phyloP scores from a whole-genome alignment of 1,140 invertebrate species.

The Harpegnathos saltator region DNA sequence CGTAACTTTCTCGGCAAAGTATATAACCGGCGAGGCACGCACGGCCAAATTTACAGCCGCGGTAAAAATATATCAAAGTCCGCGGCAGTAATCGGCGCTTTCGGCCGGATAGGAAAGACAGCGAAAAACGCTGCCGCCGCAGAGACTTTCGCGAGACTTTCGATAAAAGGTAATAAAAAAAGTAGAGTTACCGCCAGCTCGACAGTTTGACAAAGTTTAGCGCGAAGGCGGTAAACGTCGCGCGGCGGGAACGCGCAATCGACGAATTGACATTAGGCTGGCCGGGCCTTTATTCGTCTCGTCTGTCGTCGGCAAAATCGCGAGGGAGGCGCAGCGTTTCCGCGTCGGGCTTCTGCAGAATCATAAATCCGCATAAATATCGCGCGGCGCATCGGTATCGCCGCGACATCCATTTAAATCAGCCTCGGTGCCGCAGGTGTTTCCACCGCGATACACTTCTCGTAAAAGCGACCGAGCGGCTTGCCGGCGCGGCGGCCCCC shows the following conservation, averaged over 20 bases:
- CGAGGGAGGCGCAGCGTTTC: too few relatives aligned
- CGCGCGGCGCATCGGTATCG: slow-evolving; percentile 16
- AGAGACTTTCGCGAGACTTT: too few relatives aligned
- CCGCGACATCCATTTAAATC: slow-evolving; percentile 48
- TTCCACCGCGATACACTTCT: slow-evolving; percentile 54
- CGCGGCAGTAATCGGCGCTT: slow-evolving; percentile 37
- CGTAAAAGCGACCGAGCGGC: slow-evolving; percentile 36
- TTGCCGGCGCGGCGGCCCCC: neutral
- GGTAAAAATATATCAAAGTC: slow-evolving; percentile 58
- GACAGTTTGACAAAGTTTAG: too few relatives aligned
- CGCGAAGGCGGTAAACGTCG: too few relatives aligned
- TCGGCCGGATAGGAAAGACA: too few relatives aligned
- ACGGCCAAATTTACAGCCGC: slow-evolving; percentile 45
- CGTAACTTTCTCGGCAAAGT: slow-evolving; percentile 53
- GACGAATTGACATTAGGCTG: too few relatives aligned
- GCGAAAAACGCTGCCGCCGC: too few relatives aligned
- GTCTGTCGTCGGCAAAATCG: too few relatives aligned
- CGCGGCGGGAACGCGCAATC: too few relatives aligned
- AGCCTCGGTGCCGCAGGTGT: slow-evolving; percentile 44
- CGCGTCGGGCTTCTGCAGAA: neutral
- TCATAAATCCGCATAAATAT: slow-evolving; percentile 22
- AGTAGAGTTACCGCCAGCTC: too few relatives aligned
- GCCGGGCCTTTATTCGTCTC: too few relatives aligned
- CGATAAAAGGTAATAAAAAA: too few relatives aligned
- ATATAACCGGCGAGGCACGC: slow-evolving; percentile 9